Evolutionary conservation across 2,113 vertebrate species (phyloP).

Genomic region (Ia io): DNA sequence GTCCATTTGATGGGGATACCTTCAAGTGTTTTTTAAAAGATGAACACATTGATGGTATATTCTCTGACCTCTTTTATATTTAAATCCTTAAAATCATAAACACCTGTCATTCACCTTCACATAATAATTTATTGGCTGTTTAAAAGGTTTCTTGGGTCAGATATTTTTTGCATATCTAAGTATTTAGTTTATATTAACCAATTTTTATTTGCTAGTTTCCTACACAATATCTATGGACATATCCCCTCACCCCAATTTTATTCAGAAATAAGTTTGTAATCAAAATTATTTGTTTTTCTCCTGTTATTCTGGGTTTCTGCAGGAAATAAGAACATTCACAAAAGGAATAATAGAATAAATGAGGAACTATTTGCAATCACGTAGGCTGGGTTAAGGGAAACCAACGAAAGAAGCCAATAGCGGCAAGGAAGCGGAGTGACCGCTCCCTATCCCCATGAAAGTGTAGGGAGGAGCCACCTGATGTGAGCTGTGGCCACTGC

Average conservation of each 20-base stretch:
- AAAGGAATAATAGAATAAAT: background rate
- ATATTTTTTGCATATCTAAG: background rate
- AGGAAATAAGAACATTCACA: background rate
- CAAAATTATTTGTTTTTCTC: background rate
- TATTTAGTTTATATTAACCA: background rate
- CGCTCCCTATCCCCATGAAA: rapidly evolving
- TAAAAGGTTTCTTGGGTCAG: background rate
- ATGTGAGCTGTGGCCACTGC: background rate
- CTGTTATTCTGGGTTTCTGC: background rate
- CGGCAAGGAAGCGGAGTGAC: background rate
- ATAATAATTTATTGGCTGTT: background rate
- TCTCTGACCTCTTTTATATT: background rate
- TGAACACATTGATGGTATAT: background rate
- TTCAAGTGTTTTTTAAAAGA: background rate
- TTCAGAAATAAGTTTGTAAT: background rate
- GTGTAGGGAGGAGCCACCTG: too few species aligned
- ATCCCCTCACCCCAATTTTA: background rate
- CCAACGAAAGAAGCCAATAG: background rate
- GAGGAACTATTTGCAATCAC: background rate
- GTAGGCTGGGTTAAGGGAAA: background rate
- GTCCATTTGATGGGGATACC: background rate
- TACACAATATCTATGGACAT: background rate
- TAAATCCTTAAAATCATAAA: background rate
- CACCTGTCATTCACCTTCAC: background rate
- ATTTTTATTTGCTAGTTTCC: background rate